These are phyloP conservation scores for Podarcis cretensis DNA, from an alignment of 2,113 vertebrate species.

Conservation along the genomic window DNA sequence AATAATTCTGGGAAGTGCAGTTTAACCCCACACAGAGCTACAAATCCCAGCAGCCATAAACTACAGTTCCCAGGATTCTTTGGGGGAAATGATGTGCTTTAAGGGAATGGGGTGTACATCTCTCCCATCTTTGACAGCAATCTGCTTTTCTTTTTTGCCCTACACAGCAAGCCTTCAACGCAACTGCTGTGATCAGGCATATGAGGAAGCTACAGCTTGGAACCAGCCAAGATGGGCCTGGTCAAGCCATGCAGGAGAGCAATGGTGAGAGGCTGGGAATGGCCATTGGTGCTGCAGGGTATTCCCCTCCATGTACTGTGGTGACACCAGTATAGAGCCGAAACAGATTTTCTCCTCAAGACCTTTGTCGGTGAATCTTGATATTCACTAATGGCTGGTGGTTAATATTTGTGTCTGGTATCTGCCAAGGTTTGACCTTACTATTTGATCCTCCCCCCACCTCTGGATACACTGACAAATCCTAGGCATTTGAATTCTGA, in stretches of 20 bases:
- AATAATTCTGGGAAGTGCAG: too few species aligned
- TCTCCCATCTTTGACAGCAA: background rate
- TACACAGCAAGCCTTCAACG: slow-evolving; percentile 95
- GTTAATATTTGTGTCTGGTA: background rate
- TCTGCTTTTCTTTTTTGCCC: background rate
- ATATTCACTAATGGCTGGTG: too few species aligned
- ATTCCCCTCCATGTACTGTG: background rate
- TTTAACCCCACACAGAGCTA: too few species aligned
- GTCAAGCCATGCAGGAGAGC: slow-evolving; percentile 71
- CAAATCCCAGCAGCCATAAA: too few species aligned
- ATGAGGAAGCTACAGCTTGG: slow-evolving; percentile 95
- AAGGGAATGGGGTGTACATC: too few species aligned
- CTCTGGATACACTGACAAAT: background rate
- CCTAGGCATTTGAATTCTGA: background rate
- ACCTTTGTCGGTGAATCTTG: background rate
- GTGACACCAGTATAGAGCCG: background rate
- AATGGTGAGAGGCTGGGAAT: slow-evolving; percentile 67
- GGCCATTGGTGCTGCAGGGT: background rate
- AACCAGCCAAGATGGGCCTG: slow-evolving; percentile 87
- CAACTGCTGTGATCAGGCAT: slow-evolving; percentile 95
- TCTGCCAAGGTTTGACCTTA: background rate
- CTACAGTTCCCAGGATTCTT: too few species aligned
- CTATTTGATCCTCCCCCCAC: rapidly evolving
- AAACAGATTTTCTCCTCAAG: rapidly evolving
- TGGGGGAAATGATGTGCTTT: too few species aligned